phyloP scores from a whole-genome alignment of 2,113 vertebrate species.

The Colaptes auratus region DNA sequence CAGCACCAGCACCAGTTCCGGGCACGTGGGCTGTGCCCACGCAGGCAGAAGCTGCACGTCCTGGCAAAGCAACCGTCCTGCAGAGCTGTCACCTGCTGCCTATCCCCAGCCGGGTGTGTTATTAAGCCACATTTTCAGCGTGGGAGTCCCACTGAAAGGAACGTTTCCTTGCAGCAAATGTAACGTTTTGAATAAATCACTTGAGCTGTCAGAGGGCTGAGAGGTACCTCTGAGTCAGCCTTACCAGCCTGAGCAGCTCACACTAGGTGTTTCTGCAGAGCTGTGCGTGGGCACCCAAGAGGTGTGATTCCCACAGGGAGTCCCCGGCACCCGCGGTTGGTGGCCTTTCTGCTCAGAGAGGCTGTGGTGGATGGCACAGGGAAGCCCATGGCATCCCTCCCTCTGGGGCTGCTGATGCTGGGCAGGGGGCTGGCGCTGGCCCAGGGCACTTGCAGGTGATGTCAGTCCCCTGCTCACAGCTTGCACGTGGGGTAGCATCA shows the following conservation, averaged over 20 bases:
- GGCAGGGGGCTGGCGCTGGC: neutral
- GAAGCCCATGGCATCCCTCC: rapidly evolving
- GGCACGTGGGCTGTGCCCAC: neutral
- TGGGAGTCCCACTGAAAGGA: neutral
- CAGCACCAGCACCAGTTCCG: neutral
- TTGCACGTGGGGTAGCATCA: rapidly evolving
- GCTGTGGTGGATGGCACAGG: rapidly evolving
- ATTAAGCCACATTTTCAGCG: neutral
- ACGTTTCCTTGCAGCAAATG: neutral
- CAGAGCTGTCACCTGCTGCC: neutral
- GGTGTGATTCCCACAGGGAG: neutral
- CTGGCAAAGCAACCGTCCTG: neutral
- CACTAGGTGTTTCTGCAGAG: neutral
- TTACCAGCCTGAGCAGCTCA: neutral
- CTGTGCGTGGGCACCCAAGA: neutral
- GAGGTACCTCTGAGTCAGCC: slow-evolving; percentile 10
- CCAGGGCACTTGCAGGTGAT: neutral
- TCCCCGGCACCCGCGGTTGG: rapidly evolving
- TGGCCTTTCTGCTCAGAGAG: neutral
- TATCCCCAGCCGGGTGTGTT: neutral
- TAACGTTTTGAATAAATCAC: neutral
- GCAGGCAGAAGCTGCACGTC: neutral
- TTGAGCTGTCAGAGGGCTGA: neutral
- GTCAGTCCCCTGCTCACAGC: neutral
- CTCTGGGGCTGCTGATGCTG: neutral